Evolutionary conservation across 2,888 invertebrate species (phyloP).

Genomic region (Ametastegia equiseti): DNA sequence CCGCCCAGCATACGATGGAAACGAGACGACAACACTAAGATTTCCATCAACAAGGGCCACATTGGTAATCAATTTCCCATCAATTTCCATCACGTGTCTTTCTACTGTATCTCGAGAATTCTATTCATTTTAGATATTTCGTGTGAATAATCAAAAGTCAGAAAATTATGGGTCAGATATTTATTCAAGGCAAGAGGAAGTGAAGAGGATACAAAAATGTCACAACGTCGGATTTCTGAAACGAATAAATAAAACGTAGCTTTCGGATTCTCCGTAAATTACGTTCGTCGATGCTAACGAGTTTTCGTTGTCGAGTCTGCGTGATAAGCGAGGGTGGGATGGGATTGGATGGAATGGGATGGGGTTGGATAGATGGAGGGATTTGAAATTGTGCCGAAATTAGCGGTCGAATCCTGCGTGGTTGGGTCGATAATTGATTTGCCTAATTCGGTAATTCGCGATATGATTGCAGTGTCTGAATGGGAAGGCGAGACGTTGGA

Average conservation of each 20-base stretch:
- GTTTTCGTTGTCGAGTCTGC: not conserved
- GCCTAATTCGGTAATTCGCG: constrained; percentile 16
- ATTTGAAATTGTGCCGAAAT: constrained; percentile 23
- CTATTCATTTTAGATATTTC: not conserved
- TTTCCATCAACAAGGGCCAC: constrained; percentile 90
- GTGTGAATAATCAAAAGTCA: not conserved
- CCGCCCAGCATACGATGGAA: constrained; percentile 94
- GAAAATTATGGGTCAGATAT: too few relatives aligned
- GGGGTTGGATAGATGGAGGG: not conserved
- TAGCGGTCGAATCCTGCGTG: constrained; percentile 2
- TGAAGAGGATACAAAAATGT: too few relatives aligned
- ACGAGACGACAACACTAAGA: constrained; percentile 91
- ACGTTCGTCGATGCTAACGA: constrained; percentile 19
- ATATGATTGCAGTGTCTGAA: constrained; percentile 82
- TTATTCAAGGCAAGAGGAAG: too few relatives aligned
- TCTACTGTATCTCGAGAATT: too few relatives aligned
- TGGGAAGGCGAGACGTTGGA: constrained; percentile 92
- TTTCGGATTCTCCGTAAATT: not conserved
- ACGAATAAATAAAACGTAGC: too few relatives aligned
- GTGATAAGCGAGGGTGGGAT: not conserved
- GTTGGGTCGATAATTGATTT: constrained; percentile 33
- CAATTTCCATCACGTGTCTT: too few relatives aligned
- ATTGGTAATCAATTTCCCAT: constrained; percentile 79
- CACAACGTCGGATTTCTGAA: not conserved
- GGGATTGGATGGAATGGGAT: not conserved